Evolutionary conservation across 2,888 invertebrate species (phyloP).

Genomic region (Muscina levida): DNA sequence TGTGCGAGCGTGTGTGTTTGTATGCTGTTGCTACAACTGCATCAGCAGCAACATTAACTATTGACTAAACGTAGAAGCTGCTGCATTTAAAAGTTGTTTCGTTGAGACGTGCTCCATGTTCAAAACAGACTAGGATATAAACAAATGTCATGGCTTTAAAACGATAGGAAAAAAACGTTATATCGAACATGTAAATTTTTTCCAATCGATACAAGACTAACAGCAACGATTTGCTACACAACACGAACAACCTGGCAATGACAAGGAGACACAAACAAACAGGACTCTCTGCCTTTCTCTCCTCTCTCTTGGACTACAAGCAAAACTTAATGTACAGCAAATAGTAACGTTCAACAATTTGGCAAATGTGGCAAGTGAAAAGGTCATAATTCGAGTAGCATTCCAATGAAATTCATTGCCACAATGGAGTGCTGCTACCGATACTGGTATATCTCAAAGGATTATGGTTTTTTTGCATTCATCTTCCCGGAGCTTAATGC

Average conservation of each 20-base stretch:
- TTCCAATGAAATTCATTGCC: not conserved
- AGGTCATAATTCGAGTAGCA: slow-evolving; percentile 9
- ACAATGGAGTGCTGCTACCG: not conserved
- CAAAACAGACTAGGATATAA: slow-evolving; percentile 7
- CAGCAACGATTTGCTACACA: not conserved
- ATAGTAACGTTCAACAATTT: not conserved
- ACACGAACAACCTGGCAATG: no score
- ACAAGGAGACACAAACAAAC: not conserved
- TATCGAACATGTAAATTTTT: slow-evolving; percentile 52
- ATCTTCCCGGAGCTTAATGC: no score
- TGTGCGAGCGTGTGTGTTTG: not conserved
- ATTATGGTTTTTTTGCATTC: not conserved
- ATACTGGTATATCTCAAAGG: not conserved
- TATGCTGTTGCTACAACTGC: no score
- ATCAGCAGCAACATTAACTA: not conserved
- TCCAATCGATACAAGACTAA: slow-evolving; percentile 23
- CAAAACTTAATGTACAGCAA: not conserved
- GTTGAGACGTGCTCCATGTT: slow-evolving; percentile 38
- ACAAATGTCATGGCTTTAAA: slow-evolving; percentile 52
- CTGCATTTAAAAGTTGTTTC: slow-evolving; percentile 5
- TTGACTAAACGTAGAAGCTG: not conserved
- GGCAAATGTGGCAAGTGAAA: slow-evolving; percentile 1
- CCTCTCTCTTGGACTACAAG: slow-evolving; percentile 15
- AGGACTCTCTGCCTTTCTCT: no score
- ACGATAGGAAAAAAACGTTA: slow-evolving; percentile 25